phyloP scores from a whole-genome alignment of 2,113 vertebrate genomes.

The Edolisoma coerulescens region DNA sequence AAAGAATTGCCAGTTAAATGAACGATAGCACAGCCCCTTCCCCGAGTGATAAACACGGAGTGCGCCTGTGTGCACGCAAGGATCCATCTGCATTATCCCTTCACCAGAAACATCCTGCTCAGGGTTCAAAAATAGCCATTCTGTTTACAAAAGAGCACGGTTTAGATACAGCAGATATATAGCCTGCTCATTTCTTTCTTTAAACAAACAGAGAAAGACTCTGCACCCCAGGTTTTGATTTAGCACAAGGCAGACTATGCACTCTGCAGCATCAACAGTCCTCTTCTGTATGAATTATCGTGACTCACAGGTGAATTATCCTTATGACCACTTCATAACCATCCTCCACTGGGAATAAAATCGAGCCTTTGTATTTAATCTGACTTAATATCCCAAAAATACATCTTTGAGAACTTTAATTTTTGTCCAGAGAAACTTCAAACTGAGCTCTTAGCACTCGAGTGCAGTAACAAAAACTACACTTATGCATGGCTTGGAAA shows the following conservation, averaged over 20 bases:
- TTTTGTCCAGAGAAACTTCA: not conserved
- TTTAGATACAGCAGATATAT: slow-evolving; percentile 14
- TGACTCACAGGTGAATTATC: not conserved
- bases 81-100: not conserved
- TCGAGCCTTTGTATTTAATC: not conserved
- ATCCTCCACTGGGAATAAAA: not conserved
- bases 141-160: slow-evolving; percentile 15
- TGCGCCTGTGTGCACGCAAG: not conserved
- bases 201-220: not conserved
- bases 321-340: slow-evolving; percentile 4
- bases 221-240: not conserved
- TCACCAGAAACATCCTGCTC: slow-evolving; percentile 36
- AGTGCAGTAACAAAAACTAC: not conserved
- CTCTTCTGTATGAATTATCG: not conserved
- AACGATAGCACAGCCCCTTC: slow-evolving; percentile 13
- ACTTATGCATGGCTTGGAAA: not conserved
- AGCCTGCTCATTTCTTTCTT: not conserved
- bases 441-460: not conserved
- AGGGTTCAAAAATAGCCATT: slow-evolving; percentile 1
- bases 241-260: not conserved
- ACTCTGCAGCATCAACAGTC: not conserved
- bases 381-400: not conserved
- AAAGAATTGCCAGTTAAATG: slow-evolving; percentile 25
- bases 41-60: not conserved
- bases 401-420: not conserved